phyloP scores from a whole-genome alignment of 2,113 vertebrate species.

The Peromyscus maniculatus region DNA sequence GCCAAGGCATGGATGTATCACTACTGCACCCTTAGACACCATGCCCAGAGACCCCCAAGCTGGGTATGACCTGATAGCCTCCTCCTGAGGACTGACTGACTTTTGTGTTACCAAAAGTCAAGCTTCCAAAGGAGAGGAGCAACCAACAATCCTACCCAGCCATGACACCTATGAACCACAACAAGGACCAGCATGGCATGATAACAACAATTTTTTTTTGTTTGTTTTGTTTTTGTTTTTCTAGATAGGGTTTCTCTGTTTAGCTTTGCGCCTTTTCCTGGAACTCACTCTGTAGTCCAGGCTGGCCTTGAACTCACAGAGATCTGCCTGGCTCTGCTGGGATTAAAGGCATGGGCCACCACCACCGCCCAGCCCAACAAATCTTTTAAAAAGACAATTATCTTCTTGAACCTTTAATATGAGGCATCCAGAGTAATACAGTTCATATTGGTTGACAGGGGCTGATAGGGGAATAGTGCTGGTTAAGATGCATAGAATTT shows the following conservation, averaged over 20 bases:
- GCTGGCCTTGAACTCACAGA: no score
- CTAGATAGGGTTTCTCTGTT: no score
- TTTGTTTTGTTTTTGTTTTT: no score
- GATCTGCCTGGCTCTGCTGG: no score
- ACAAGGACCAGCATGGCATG: background rate
- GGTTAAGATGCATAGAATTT: constrained; percentile 40
- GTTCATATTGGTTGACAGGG: background rate
- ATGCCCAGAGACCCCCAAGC: background rate
- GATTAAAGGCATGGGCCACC: no score
- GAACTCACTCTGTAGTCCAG: no score
- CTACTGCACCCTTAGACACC: background rate
- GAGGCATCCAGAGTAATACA: background rate
- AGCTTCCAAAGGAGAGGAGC: background rate
- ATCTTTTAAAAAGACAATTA: constrained; percentile 16
- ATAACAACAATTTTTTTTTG: background rate
- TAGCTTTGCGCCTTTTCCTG: no score
- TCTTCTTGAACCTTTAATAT: background rate
- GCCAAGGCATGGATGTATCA: background rate
- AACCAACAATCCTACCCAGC: background rate
- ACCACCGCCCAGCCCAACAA: no score
- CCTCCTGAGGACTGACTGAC: background rate
- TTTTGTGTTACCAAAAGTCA: background rate
- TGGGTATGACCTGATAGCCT: background rate
- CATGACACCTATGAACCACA: background rate
- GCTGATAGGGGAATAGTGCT: background rate